These are phyloP conservation scores for Melanotaenia pygmaea DNA, from an alignment of 2,797 vertebrate genomes.

Conservation along the genomic window DNA sequence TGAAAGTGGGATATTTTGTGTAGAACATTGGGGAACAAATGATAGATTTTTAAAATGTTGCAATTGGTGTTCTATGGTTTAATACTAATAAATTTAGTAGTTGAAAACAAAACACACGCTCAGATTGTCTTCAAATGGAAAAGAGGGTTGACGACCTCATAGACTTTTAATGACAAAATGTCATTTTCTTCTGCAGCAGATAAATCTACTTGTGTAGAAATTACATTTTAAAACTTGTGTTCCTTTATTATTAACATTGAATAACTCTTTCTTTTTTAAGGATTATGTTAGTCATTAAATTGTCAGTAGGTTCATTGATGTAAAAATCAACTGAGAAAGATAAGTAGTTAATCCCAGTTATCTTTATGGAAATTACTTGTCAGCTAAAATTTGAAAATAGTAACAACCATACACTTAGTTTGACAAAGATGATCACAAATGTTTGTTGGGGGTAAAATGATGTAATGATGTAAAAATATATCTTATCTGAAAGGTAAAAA, in stretches of 20 bases:
- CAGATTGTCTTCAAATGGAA: background rate
- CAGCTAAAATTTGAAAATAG: background rate
- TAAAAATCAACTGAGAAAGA: background rate
- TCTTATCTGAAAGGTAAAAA: background rate
- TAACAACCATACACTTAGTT: background rate
- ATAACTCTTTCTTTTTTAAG: too few species aligned
- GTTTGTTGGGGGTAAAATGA: background rate
- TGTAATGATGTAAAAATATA: background rate
- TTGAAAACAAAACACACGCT: background rate
- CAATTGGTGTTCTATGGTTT: background rate
- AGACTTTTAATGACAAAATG: background rate
- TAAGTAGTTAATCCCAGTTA: background rate
- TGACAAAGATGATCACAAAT: background rate
- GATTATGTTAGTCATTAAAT: background rate
- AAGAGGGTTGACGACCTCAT: background rate
- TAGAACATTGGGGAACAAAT: background rate
- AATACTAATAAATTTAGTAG: background rate
- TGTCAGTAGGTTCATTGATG: background rate
- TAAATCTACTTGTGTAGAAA: too few species aligned
- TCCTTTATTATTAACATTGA: too few species aligned
- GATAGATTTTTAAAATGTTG: background rate
- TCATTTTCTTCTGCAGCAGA: too few species aligned
- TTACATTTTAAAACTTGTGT: too few species aligned
- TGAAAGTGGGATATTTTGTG: slow-evolving; percentile 10
- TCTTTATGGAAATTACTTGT: background rate